Evolutionary conservation across 2,888 invertebrate genomes (phyloP), one percentile per base, ranked within the genome.

Genomic region (Pollenia labialis): DNA sequence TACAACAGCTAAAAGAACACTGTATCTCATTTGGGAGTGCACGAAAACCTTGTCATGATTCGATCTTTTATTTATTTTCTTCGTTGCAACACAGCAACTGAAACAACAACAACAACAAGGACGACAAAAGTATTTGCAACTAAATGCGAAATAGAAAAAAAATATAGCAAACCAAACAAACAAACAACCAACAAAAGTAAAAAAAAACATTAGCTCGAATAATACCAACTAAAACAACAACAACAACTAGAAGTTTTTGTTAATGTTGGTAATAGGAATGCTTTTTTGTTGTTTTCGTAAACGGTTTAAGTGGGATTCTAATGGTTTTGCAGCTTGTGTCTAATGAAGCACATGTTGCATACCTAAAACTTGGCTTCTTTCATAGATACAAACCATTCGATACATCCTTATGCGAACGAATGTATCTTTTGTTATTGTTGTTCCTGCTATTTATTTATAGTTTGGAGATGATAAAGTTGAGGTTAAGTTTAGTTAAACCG

Each of bases 31-130:
- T 87, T 87, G 87, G 87, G 87, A 87, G 87, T 88, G 91, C 91
- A 92, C 92, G 92, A 92, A 91, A 92, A 90, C 90, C 89, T 92
- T 92, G 91, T 91, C 92, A 91, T 92, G 92, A 91, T 91, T 91
- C 91, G 91, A 89, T 89, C 89, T 89, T 88, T 89, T 89, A 88
- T 89, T 88, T 89, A 91, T 91, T 88, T 87, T 83, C 85, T 88
- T 81, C 66, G 71, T 60, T 84, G 72, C 74, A 68, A 68, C 52
- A 52, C 71, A 72, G 75, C 64, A 71, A 62, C 44, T 62, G 69
- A 69, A 71, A 46, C 32, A 48, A 23, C 71, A 72, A 80, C 64
- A 71, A 62, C 32, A 72, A 72, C 32, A 48, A 16, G 32, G 6
- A 32, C 32, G 48, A 48, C 16, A 75, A 32, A 62, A 68, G 56